Conservation (phyloP, 2,113 vertebrate genomes). For the Todiramphus chloris region DNA sequence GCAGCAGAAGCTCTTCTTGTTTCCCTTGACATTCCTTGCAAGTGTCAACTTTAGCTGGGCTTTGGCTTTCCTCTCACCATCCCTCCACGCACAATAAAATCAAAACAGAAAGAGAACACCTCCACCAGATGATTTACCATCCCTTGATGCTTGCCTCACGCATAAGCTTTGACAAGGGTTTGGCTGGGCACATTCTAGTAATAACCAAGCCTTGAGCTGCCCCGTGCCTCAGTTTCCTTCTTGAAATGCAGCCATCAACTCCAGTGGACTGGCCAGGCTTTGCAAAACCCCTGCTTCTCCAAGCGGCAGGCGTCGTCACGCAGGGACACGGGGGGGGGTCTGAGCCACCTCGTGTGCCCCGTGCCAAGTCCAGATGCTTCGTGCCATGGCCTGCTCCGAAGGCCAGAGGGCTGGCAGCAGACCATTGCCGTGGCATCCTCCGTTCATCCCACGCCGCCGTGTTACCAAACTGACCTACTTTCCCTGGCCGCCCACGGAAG, state of each 20-base stretch:
- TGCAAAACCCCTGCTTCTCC: background rate
- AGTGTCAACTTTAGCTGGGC: background rate
- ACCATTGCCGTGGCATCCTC: constrained; percentile 24
- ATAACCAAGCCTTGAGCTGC: background rate
- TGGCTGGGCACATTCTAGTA: background rate
- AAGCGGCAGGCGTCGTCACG: background rate
- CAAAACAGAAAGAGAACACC: background rate
- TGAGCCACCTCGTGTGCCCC: accelerated
- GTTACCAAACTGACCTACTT: constrained; percentile 79
- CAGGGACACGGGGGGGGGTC: accelerated
- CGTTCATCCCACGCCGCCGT: constrained; percentile 11
- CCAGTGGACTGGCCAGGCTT: background rate
- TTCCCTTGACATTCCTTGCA: background rate
- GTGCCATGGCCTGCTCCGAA: background rate
- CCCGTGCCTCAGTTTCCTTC: background rate
- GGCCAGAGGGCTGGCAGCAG: background rate
- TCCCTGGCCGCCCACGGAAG: constrained; percentile 66
- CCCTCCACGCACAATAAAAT: background rate
- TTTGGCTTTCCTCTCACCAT: background rate
- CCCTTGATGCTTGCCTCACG: background rate
- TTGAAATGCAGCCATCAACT: background rate
- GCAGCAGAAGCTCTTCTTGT: background rate
- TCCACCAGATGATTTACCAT: background rate
- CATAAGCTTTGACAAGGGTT: background rate
- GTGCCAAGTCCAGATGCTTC: background rate